Percentiles rank a stretch among this genome's conserved stretches.
Conservation (phyloP, 2,113 vertebrate species). For the Ovibos moschatus region DNA sequence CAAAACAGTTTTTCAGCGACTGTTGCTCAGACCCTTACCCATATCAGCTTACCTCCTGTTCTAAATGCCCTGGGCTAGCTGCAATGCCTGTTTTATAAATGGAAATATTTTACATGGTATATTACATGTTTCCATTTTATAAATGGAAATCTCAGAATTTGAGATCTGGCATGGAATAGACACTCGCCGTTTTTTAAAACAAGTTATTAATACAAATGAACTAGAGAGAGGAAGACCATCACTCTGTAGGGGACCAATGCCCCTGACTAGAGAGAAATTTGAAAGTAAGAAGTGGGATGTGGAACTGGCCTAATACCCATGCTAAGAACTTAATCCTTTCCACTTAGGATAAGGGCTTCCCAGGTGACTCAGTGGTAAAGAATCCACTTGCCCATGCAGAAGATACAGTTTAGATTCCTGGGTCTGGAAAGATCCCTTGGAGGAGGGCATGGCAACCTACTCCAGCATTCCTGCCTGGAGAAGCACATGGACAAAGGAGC, state of each 20-base stretch:
- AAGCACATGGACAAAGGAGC: neutral
- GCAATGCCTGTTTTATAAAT: neutral
- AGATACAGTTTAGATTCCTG: neutral
- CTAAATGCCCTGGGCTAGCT: neutral
- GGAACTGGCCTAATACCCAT: neutral
- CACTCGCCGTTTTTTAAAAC: neutral
- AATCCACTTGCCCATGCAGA: neutral
- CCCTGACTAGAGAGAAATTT: constrained; percentile 13
- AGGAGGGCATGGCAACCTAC: neutral
- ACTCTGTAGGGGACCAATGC: neutral
- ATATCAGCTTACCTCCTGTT: neutral
- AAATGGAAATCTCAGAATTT: neutral
- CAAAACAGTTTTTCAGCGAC: neutral
- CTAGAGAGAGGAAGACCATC: neutral
- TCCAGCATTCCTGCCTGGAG: neutral
- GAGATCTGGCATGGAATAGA: neutral
- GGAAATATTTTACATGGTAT: neutral
- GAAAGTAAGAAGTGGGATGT: neutral
- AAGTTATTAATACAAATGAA: neutral
- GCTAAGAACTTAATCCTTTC: neutral
- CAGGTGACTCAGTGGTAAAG: neutral
- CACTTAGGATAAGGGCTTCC: neutral
- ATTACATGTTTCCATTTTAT: neutral
- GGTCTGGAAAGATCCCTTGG: neutral
- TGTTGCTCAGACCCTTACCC: neutral